A percentile compares a stretch with the other conserved stretches of the same genome.
Conservation (phyloP, 2,888 invertebrate genomes). For the Adineta ricciae region DNA sequence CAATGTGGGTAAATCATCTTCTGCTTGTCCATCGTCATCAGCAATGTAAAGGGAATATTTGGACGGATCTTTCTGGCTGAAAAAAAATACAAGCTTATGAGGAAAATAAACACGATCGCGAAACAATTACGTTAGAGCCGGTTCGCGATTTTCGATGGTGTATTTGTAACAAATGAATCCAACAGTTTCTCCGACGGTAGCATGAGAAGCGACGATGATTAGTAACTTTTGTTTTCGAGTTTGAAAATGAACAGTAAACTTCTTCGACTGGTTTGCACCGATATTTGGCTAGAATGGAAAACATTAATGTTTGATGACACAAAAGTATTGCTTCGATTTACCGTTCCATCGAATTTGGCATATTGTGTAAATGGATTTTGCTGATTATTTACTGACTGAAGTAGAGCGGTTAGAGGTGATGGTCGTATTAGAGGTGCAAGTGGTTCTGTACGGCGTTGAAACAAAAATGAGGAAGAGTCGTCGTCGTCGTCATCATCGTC, state of each 20-base stretch:
- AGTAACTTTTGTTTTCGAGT: not conserved
- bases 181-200: not conserved
- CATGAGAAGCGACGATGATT: not conserved
- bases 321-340: not conserved
- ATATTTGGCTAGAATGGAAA: not conserved
- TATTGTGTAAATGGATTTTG: not conserved
- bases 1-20: not conserved
- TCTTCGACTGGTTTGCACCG: not conserved
- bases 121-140: not conserved
- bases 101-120: too few species aligned
- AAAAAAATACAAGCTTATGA: not conserved
- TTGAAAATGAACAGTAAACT: not conserved
- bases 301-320: not conserved
- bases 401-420: not conserved
- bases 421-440: not conserved
- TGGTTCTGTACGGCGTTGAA: not conserved
- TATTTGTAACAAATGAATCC: slow-evolving; percentile 1
- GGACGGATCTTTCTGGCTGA: not conserved
- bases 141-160: not conserved
- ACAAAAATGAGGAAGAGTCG: not conserved
- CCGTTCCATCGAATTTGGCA: slow-evolving; percentile 16
- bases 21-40: not conserved
- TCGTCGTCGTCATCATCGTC: not conserved
- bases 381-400: not conserved
- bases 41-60: not conserved